Percentiles rank a stretch among this genome's conserved stretches.
These are phyloP conservation scores for Hyles vespertilio DNA, from an alignment of 1,140 invertebrate species.

Conservation along the genomic window DNA sequence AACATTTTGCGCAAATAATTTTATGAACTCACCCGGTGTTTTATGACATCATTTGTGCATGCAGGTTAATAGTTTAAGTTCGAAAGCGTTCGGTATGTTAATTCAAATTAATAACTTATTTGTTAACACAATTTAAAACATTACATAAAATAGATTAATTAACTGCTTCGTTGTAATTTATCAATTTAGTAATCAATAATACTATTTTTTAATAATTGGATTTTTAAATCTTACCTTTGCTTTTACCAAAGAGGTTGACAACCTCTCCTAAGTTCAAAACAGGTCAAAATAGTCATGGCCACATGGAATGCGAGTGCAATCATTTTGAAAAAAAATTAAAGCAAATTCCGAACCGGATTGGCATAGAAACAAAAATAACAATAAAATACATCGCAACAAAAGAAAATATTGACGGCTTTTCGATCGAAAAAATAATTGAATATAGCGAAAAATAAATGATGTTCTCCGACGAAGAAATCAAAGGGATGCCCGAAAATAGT, in stretches of 20 bases:
- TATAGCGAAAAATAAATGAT: conserved; percentile 63
- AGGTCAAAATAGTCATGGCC: conserved; percentile 33
- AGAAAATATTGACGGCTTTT: conserved; percentile 52
- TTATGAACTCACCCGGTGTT: too few relatives aligned
- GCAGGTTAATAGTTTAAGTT: not conserved
- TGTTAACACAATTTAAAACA: too few relatives aligned
- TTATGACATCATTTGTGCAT: too few relatives aligned
- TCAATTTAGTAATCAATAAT: too few relatives aligned
- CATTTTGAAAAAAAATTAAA: conserved; percentile 30
- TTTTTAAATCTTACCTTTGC: too few relatives aligned
- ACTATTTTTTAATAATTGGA: too few relatives aligned
- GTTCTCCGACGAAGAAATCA: conserved; percentile 70
- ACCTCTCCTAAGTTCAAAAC: conserved; percentile 32
- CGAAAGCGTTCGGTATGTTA: too few relatives aligned
- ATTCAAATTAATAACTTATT: too few relatives aligned
- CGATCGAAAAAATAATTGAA: conserved; percentile 68
- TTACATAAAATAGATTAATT: too few relatives aligned
- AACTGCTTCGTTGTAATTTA: too few relatives aligned
- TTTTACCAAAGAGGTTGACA: not conserved
- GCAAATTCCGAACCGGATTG: conserved; percentile 43
- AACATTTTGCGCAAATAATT: too few relatives aligned
- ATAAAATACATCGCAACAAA: conserved; percentile 46
- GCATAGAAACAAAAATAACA: conserved; percentile 53
- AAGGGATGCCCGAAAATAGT: conserved; percentile 46
- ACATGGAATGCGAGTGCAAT: conserved; percentile 4